These are phyloP conservation scores for Penaeus indicus DNA, from an alignment of 1,140 invertebrate species.

Conservation along the genomic window DNA sequence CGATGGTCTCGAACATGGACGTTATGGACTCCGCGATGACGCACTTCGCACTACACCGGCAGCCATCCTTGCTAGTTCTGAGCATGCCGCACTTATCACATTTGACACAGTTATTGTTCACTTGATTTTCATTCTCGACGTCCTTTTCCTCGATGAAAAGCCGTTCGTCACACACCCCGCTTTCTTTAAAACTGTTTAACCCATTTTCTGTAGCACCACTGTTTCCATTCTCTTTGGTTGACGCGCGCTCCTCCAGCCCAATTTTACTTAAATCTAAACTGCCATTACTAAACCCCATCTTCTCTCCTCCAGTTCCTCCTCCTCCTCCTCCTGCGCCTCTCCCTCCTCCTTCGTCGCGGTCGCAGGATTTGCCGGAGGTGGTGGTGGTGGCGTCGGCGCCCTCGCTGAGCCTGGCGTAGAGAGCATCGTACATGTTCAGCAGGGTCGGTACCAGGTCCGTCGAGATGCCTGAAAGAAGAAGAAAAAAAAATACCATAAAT, in stretches of 20 bases:
- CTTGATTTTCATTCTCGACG: constrained; percentile 1
- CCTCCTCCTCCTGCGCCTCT: constrained; percentile 17
- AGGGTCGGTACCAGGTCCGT: constrained; percentile 78
- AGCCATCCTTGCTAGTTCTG: background rate
- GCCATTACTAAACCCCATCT: background rate
- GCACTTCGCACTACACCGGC: constrained; percentile 35
- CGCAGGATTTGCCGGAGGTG: constrained; percentile 40
- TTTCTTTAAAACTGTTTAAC: constrained; percentile 30
- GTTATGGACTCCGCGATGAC: constrained; percentile 35
- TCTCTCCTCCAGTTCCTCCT: constrained; percentile 1
- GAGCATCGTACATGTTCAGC: constrained; percentile 78
- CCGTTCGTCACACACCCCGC: constrained; percentile 13
- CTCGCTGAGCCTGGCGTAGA: constrained; percentile 71
- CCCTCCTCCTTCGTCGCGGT: background rate
- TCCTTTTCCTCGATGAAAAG: constrained; percentile 31
- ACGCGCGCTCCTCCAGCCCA: background rate
- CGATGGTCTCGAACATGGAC: constrained; percentile 41
- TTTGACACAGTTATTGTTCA: constrained; percentile 21
- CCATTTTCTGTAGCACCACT: constrained; percentile 51
- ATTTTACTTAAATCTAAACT: constrained; percentile 30
- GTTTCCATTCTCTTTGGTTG: constrained; percentile 46
- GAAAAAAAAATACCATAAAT: constrained; percentile 55
- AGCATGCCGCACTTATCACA: constrained; percentile 32
- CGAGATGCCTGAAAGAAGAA: constrained; percentile 75
- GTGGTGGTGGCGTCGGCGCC: constrained; percentile 41